Percentiles rank a stretch among this genome's conserved stretches.
Conservation (phyloP, 2,797 vertebrate species). For the Sternotherus odoratus region DNA sequence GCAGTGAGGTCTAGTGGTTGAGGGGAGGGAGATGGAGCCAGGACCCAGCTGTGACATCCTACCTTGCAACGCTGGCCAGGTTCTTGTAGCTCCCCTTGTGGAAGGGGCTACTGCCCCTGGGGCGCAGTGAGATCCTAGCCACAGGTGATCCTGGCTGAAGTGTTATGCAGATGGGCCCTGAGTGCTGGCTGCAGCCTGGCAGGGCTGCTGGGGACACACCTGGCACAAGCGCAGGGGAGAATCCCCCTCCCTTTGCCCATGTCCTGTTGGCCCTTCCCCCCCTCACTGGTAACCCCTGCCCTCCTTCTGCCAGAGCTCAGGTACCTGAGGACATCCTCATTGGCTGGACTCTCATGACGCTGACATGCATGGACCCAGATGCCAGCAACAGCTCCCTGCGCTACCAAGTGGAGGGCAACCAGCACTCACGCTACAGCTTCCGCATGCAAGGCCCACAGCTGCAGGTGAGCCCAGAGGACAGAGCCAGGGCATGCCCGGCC, state of each 20-base stretch:
- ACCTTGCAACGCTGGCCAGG: no score
- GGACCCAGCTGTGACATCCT: background rate
- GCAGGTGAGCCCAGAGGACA: constrained; percentile 61
- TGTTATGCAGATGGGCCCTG: background rate
- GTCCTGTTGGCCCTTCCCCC: background rate
- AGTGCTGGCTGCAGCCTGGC: background rate
- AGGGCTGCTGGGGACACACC: background rate
- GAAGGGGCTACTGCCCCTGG: background rate
- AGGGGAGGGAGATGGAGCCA: background rate
- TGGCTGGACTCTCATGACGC: constrained; percentile 46
- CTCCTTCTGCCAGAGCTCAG: constrained; percentile 53
- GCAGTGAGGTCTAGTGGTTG: background rate
- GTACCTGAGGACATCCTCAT: constrained; percentile 62
- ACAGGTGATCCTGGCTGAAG: background rate
- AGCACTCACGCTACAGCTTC: constrained; percentile 48
- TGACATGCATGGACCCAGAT: constrained; percentile 63
- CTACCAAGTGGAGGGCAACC: constrained; percentile 66
- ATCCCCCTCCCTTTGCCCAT: background rate
- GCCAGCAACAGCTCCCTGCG: background rate
- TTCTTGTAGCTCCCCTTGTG: background rate
- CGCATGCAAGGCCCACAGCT: constrained; percentile 64
- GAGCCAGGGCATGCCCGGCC: background rate
- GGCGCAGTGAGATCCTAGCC: rapidly evolving
- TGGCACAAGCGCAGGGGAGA: background rate
- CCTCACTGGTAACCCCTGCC: background rate